Conservation (phyloP, 2,797 vertebrate species). For the Takifugu ocellatus region DNA sequence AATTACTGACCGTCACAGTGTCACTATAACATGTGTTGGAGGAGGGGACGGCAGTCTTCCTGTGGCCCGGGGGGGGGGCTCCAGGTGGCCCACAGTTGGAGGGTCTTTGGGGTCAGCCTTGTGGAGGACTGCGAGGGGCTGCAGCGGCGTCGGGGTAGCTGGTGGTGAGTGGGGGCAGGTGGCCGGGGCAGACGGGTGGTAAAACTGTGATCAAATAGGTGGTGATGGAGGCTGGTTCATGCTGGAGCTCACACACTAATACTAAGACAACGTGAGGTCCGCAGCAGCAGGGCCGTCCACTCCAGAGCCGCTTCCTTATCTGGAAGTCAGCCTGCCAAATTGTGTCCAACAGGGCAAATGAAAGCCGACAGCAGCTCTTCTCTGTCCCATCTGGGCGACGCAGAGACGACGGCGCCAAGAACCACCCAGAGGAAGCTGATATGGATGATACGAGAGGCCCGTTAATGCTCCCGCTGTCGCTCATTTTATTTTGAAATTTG, state of each 20-base stretch:
- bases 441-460: slow-evolving; percentile 1
- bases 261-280: no score
- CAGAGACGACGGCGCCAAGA: slow-evolving; percentile 15
- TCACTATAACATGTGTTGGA: slow-evolving; percentile 17
- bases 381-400: not conserved
- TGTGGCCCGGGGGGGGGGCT: slow-evolving; percentile 8
- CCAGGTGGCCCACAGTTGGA: slow-evolving; percentile 34
- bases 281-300: no score
- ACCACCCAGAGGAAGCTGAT: slow-evolving; percentile 11
- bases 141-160: slow-evolving; percentile 49
- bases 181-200: no score
- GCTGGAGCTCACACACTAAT: no score
- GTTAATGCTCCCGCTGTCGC: not conserved
- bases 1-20: slow-evolving; percentile 9
- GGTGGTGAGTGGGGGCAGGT: slow-evolving; percentile 40
- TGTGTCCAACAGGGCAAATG: slow-evolving; percentile 28
- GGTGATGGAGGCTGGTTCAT: no score
- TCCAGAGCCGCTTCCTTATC: no score
- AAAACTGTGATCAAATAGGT: no score
- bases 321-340: slow-evolving; percentile 35
- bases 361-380: slow-evolving; percentile 40
- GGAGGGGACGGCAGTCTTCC: slow-evolving; percentile 11
- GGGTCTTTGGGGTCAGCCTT: slow-evolving; percentile 2
- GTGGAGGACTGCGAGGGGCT: slow-evolving; percentile 18
- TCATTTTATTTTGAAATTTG: not conserved